phyloP scores from a whole-genome alignment of 2,113 vertebrate genomes.

The Tachysurus fulvidraco region DNA sequence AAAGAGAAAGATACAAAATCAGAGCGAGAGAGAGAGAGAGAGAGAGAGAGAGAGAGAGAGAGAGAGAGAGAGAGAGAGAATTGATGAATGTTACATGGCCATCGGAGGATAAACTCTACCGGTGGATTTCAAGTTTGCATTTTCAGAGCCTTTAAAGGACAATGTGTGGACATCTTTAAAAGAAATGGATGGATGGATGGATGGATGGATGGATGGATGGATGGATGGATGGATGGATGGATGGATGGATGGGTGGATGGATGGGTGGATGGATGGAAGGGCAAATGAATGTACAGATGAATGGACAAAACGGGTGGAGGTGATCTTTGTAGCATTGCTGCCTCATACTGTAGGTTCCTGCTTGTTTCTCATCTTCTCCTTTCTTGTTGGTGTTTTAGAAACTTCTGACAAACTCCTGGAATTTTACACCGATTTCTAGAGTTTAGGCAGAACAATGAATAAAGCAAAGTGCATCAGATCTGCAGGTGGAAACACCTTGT shows the following conservation, averaged over 20 bases:
- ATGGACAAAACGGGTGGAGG: background rate
- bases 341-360: background rate
- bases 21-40: background rate
- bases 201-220: too few relatives aligned
- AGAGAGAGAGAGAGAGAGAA: background rate
- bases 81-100: slow-evolving; percentile 25
- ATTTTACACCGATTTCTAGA: background rate
- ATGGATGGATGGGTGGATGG: too few relatives aligned
- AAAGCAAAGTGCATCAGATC: background rate
- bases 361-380: background rate
- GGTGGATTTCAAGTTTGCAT: background rate
- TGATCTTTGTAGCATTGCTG: background rate
- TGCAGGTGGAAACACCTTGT: background rate
- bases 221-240: too few relatives aligned
- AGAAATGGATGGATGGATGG: too few relatives aligned
- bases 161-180: too few relatives aligned
- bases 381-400: background rate
- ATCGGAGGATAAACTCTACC: background rate
- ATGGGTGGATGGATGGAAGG: too few relatives aligned
- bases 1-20: slow-evolving; percentile 10
- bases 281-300: too few relatives aligned
- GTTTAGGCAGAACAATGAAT: background rate
- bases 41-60: background rate
- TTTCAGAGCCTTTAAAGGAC: background rate
- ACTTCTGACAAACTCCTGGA: background rate